These are phyloP conservation scores for Pipistrellus kuhlii DNA, from an alignment of 2,797 vertebrate genomes.

Conservation along the genomic window DNA sequence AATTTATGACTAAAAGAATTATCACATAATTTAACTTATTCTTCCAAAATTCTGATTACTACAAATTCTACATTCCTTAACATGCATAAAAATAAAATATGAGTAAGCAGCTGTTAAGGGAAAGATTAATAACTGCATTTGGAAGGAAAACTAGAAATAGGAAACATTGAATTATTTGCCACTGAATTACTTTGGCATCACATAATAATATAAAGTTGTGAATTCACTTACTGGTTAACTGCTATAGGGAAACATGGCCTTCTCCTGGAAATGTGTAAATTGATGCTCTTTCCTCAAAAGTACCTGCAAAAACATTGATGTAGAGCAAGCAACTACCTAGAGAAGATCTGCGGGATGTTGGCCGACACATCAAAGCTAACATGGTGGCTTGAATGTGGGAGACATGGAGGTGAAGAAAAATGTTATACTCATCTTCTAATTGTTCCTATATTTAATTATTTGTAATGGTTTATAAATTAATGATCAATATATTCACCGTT, in stretches of 20 bases:
- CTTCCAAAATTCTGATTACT: conserved; percentile 46
- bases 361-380: neutral
- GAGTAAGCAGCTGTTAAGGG: conserved; percentile 1
- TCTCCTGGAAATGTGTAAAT: conserved; percentile 10
- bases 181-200: neutral
- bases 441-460: neutral
- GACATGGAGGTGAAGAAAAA: neutral
- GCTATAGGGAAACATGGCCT: neutral
- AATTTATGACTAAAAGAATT: conserved; percentile 46
- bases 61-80: conserved; percentile 52
- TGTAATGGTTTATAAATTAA: neutral
- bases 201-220: conserved; percentile 22
- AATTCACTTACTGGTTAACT: neutral
- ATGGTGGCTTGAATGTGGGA: neutral
- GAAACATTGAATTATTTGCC: conserved; percentile 27
- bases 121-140: conserved; percentile 41
- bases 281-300: conserved; percentile 25
- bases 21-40: conserved; percentile 54
- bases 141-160: neutral
- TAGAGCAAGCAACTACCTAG: neutral
- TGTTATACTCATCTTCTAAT: neutral
- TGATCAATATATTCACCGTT: neutral
- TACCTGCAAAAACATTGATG: neutral
- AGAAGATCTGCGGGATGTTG: neutral
- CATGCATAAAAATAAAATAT: conserved; percentile 53